Conservation (phyloP, 2,797 vertebrate genomes). For the Tinamus major region DNA sequence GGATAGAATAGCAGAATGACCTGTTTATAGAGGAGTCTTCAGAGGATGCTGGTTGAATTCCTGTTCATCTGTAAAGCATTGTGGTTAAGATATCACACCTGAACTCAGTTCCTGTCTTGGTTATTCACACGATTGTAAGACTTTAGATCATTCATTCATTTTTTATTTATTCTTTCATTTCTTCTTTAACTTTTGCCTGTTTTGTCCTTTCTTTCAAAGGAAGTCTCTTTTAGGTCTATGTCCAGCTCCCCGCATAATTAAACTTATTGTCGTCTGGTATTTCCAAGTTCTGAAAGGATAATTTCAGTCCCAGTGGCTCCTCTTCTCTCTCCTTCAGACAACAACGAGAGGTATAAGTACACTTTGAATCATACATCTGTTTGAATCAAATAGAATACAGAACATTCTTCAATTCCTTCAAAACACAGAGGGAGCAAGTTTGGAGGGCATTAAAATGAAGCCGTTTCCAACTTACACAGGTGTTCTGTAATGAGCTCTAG, state of each 20-base stretch:
- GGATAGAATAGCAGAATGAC: not conserved
- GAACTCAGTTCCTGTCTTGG: not conserved
- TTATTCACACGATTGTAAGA: not conserved
- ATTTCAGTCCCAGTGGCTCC: not conserved
- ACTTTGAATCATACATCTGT: not conserved
- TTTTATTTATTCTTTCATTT: not conserved
- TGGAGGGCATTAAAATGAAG: not conserved
- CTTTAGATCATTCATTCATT: not conserved
- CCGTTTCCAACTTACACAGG: not conserved
- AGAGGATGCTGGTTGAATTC: not conserved
- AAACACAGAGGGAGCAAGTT: not conserved
- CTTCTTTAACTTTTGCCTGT: not conserved
- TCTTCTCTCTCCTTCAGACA: not conserved
- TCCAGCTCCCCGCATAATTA: not conserved
- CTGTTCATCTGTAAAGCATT: not conserved
- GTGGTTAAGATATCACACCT: not conserved
- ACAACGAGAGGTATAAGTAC: rapidly evolving
- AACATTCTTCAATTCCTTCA: not conserved
- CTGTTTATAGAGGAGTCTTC: not conserved
- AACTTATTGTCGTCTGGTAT: not conserved
- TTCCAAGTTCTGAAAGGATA: not conserved
- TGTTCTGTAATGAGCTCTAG: not conserved
- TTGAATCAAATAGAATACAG: not conserved
- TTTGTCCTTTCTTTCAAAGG: not conserved
- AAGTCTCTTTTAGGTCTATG: not conserved